These are phyloP conservation scores for Kuschelorhynchus macadamiae DNA, from an alignment of 2,888 invertebrate genomes.

Conservation along the genomic window DNA sequence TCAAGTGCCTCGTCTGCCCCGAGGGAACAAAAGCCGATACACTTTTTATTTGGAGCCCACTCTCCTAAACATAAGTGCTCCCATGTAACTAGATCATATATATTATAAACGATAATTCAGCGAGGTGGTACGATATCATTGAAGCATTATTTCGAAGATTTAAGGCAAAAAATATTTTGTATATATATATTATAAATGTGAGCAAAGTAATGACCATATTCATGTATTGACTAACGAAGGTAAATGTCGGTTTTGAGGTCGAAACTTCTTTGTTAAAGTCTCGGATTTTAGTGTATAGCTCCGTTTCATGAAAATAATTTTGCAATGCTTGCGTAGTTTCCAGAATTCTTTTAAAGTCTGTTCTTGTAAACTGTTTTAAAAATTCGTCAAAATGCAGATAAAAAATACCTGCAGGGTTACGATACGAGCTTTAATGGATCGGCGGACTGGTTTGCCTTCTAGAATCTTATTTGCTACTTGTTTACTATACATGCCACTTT, in stretches of 20 bases:
- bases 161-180: neutral
- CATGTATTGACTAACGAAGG: neutral
- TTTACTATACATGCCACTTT: slow-evolving; percentile 6
- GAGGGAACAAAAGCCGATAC: neutral
- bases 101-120: neutral
- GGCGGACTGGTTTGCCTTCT: slow-evolving; percentile 18
- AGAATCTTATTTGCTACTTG: slow-evolving; percentile 16
- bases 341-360: neutral
- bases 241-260: neutral
- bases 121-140: neutral
- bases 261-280: neutral
- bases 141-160: neutral
- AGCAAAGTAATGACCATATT: slow-evolving; percentile 1
- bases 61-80: neutral
- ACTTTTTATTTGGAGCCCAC: neutral
- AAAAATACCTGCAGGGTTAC: slow-evolving; percentile 7
- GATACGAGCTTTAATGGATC: slow-evolving; percentile 17
- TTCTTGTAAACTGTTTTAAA: slow-evolving; percentile 1
- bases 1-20: slow-evolving; percentile 1
- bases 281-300: neutral
- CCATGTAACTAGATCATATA: neutral
- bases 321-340: neutral
- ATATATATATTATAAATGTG: neutral
- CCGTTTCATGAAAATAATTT: neutral
- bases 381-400: slow-evolving; percentile 13